A percentile compares a stretch with the other conserved stretches of the same genome.
phyloP scores from a whole-genome alignment of 30 jellyfish, hydroid and myxozoan genomes.

The Aurelia aurita region DNA sequence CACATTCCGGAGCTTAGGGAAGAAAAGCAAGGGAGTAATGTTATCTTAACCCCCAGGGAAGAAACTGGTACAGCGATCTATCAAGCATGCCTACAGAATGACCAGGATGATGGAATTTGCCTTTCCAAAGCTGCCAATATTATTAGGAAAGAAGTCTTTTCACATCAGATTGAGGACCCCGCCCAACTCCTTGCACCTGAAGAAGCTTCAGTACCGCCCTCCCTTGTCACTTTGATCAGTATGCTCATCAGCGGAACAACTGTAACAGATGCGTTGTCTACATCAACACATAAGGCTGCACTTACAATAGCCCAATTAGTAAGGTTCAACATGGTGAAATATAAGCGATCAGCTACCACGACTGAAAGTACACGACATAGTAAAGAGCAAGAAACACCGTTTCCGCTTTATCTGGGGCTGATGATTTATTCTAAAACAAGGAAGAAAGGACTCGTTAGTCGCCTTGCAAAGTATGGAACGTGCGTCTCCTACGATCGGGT shows the following conservation, averaged over 20 bases:
- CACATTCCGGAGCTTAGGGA: neutral
- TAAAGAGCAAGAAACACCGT: slow-evolving; percentile 26
- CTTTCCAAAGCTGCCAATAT: slow-evolving; percentile 8
- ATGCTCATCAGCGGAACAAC: slow-evolving; percentile 16
- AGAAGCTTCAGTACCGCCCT: slow-evolving; percentile 13
- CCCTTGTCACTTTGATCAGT: slow-evolving; percentile 16
- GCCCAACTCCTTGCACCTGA: no score
- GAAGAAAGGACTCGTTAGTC: slow-evolving; percentile 11
- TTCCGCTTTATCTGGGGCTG: slow-evolving; percentile 28
- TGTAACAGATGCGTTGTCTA: neutral
- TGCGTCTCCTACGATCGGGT: slow-evolving; percentile 21
- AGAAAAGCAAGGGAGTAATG: neutral
- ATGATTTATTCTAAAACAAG: slow-evolving; percentile 25
- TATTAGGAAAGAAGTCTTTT: neutral
- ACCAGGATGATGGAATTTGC: neutral
- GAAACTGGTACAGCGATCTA: neutral
- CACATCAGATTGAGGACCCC: no score
- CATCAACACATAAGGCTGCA: neutral
- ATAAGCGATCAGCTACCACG: neutral
- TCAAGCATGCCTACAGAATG: slow-evolving; percentile 5
- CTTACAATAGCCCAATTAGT: neutral
- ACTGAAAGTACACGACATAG: neutral
- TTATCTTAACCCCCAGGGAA: neutral
- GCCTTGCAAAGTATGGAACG: slow-evolving; percentile 25
- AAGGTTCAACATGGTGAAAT: neutral